A percentile compares a stretch with the other conserved stretches of the same genome.
Conservation (phyloP, 2,113 vertebrate genomes). For the Cyphomyrus plagiostoma region DNA sequence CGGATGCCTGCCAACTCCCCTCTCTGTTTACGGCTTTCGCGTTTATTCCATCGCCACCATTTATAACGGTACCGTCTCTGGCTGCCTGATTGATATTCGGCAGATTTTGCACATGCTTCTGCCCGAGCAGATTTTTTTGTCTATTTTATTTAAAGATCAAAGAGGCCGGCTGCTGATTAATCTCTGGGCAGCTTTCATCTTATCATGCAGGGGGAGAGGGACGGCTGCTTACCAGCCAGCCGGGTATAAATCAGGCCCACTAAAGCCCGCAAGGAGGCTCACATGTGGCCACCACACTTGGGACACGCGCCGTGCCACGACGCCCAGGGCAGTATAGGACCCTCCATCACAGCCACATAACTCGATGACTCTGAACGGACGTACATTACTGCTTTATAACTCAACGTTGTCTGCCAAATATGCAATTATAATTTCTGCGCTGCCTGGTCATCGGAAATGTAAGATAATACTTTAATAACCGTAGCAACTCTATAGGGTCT, state of each 20-base stretch:
- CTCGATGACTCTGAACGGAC: background rate
- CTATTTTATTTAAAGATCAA: constrained; percentile 71
- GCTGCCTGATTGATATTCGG: constrained; percentile 35
- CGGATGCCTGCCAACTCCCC: constrained; percentile 15
- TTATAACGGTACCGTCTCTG: constrained; percentile 26
- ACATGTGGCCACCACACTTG: constrained; percentile 11
- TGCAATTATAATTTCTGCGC: background rate
- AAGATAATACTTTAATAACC: background rate
- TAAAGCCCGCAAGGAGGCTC: constrained; percentile 19
- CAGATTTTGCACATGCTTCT: constrained; percentile 36
- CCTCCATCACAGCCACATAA: background rate
- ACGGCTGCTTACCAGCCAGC: constrained; percentile 38
- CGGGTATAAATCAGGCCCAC: constrained; percentile 50
- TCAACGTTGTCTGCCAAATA: background rate
- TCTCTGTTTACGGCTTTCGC: constrained; percentile 19
- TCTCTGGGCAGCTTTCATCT: constrained; percentile 62
- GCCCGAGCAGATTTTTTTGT: constrained; percentile 53
- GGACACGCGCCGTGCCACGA: background rate
- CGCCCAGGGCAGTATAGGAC: background rate
- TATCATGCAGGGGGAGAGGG: constrained; percentile 42
- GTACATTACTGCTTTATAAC: background rate
- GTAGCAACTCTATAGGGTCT: background rate
- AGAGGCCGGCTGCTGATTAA: constrained; percentile 63
- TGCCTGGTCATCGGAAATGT: background rate
- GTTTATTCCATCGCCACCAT: constrained; percentile 32